These are phyloP conservation scores for Tiliacea citrago DNA, from an alignment of 2,888 invertebrate species.

Conservation along the genomic window DNA sequence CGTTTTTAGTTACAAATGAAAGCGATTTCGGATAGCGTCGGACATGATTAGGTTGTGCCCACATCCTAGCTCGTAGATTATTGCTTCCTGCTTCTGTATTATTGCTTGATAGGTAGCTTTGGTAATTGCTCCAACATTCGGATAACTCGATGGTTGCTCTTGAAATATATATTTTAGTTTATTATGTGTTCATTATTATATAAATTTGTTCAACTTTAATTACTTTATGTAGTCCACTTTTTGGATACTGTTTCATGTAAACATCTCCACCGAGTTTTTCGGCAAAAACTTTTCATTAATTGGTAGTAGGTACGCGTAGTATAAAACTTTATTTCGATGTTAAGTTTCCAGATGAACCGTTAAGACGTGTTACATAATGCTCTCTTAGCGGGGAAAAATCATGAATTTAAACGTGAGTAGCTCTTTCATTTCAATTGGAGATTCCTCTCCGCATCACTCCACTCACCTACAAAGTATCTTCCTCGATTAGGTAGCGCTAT, in stretches of 20 bases:
- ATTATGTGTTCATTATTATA: conserved; percentile 19
- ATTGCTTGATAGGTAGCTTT: conserved; percentile 9
- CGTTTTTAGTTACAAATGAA: conserved; percentile 57
- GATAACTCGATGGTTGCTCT: not conserved
- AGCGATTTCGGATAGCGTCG: conserved; percentile 30
- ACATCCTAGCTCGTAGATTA: conserved; percentile 37
- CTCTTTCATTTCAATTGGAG: conserved; percentile 47
- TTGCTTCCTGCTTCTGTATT: conserved; percentile 30
- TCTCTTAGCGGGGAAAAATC: conserved; percentile 23
- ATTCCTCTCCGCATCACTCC: conserved; percentile 41
- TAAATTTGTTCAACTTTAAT: conserved; percentile 18
- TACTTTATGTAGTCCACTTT: conserved; percentile 19
- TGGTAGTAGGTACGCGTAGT: conserved; percentile 13
- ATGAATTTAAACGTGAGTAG: conserved; percentile 51
- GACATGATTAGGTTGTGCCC: conserved; percentile 38
- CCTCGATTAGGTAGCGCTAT: conserved; percentile 57
- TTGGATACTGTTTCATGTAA: conserved; percentile 23
- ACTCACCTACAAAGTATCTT: conserved; percentile 57
- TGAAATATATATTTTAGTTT: conserved; percentile 4
- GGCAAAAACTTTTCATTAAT: conserved; percentile 48
- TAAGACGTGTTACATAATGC: conserved; percentile 43
- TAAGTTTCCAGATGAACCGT: conserved; percentile 30
- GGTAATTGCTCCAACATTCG: conserved; percentile 9
- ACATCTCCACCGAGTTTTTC: conserved; percentile 27
- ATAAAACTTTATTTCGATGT: conserved; percentile 47